Conservation (phyloP, 1,140 invertebrate species). For the Luehdorfia chinensis region DNA sequence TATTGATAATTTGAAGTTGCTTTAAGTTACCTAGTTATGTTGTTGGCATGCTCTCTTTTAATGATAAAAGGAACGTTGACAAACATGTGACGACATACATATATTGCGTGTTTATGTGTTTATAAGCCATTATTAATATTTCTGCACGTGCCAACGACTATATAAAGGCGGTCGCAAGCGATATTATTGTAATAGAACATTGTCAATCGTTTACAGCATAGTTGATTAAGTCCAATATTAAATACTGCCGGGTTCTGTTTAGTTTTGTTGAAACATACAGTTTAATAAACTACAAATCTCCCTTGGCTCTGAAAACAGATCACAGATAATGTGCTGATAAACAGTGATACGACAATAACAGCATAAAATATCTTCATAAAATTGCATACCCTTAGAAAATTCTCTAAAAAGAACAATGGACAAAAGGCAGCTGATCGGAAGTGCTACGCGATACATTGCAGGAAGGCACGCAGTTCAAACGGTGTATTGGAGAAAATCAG, state of each 20-base stretch:
- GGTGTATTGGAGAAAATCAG: conserved; percentile 81
- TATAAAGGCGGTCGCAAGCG: conserved; percentile 11
- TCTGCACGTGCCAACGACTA: conserved; percentile 9
- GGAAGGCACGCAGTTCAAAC: conserved; percentile 84
- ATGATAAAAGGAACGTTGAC: not conserved
- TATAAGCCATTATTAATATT: conserved; percentile 10
- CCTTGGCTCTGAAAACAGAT: no score
- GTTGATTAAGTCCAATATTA: not conserved
- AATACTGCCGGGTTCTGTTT: not conserved
- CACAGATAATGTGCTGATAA: no score
- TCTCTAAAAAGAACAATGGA: conserved; percentile 45
- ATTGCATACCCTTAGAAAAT: no score
- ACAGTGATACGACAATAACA: no score
- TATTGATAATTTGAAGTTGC: not conserved
- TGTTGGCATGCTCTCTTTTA: conserved; percentile 1
- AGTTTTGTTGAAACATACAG: no score
- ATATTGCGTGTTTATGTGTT: not conserved
- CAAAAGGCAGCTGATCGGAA: conserved; percentile 77
- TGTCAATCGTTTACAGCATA: not conserved
- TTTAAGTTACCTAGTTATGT: not conserved
- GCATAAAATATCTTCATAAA: no score
- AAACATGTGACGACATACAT: conserved; percentile 6
- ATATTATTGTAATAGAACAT: not conserved
- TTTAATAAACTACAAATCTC: no score
- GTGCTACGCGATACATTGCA: conserved; percentile 82